Evolutionary conservation across 2,113 vertebrate species (phyloP), one percentile per base, ranked within the genome.

Genomic region (Oryzias curvinotus): DNA sequence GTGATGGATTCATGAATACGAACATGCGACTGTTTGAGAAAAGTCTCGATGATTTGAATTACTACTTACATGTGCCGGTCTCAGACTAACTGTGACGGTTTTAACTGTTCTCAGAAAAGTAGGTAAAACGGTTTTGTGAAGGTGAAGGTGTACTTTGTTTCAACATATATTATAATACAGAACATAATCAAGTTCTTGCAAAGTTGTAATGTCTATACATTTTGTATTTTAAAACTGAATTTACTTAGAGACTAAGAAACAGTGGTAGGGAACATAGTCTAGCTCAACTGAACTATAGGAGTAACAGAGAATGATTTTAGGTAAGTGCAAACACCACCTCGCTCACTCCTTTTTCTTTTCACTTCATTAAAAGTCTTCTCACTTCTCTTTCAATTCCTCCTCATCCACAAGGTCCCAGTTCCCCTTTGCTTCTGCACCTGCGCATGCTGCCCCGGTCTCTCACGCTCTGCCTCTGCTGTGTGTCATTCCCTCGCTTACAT

Each of bases 221-320:
- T 18, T 54, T 45, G 52, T 55, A 57, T 48, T 44, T 30, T 28
- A 19, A 13, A 3, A 47, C 25, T 50, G 41, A 18, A 65, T 25
- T 52, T 36, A 36, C 30, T 12, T 36, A 36, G 7, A 10, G 10
- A 36, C 8, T 36, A 10, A 69, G 3, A n/a, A 16, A 52, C 0
- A 30, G 57, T 57, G 18, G 50, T 64, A 43, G 28, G 56, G 52
- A 25, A n/a, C 23, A n/a, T 19, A 8, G 59, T 60, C 14, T 30
- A 36, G 41, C 50, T 87, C 16, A 51, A 51, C 28, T 68, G 44
- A 64, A 60, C 26, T 44, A 14, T 16, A 51, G 26, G 70, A 71
- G 51, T 61, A 54, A 65, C 66, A 67, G 59, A 72, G 41, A 57
- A 71, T 53, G 63, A 73, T 65, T 65, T 65, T 46, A 67, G 71